Percentiles rank a stretch among this genome's conserved stretches.
These are phyloP conservation scores for Zaprionus inermis DNA, from an alignment of 1,140 invertebrate species.

Conservation along the genomic window DNA sequence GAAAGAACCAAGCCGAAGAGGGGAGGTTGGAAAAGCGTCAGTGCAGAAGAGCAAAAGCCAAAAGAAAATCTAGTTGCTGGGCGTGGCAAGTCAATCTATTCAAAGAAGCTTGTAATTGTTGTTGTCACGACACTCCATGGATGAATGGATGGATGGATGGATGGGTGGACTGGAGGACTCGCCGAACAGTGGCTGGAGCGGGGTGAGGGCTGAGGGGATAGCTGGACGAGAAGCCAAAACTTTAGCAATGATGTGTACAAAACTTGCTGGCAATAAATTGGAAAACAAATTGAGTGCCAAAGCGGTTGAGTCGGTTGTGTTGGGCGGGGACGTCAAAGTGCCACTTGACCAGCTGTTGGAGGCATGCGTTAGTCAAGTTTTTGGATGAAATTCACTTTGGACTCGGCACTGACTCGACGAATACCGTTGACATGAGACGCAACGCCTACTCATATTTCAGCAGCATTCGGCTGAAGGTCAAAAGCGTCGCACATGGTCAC, in stretches of 20 bases:
- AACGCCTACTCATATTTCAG: conserved; percentile 15
- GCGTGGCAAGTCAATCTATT: conserved; percentile 20
- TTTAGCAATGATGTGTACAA: conserved; percentile 45
- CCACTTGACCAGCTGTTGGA: conserved; percentile 31
- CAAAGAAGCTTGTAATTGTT: conserved; percentile 40
- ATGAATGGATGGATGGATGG: background rate
- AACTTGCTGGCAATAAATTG: conserved; percentile 44
- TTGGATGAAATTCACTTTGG: conserved; percentile 17
- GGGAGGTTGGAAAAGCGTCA: background rate
- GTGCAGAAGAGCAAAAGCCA: background rate
- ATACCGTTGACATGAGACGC: background rate
- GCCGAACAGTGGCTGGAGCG: too few relatives aligned
- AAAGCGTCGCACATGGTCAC: conserved; percentile 12
- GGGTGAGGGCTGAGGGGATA: background rate
- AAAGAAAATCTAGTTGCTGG: conserved; percentile 1
- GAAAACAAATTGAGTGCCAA: conserved; percentile 55
- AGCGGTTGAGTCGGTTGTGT: conserved; percentile 18
- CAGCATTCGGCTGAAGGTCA: conserved; percentile 17
- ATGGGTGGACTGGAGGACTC: background rate
- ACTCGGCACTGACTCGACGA: conserved; percentile 7
- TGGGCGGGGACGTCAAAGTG: background rate
- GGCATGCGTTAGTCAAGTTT: conserved; percentile 26
- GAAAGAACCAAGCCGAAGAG: background rate
- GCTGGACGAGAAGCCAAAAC: conserved; percentile 11
- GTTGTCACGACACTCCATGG: conserved; percentile 21